Conservation (phyloP, 2,113 vertebrate genomes). For the Scophthalmus maximus region DNA sequence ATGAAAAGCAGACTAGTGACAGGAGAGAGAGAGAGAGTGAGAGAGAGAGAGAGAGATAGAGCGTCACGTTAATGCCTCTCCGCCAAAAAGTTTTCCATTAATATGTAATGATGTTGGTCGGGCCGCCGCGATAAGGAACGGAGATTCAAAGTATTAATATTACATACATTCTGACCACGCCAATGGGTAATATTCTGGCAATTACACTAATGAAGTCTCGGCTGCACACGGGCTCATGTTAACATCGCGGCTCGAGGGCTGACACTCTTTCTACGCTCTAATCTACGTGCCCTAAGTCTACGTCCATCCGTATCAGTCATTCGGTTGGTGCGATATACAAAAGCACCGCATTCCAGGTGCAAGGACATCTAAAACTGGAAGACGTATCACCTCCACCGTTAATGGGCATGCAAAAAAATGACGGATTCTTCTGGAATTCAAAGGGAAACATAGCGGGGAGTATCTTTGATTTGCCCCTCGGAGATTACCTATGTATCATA, state of each 20-base stretch:
- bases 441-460: constrained; percentile 68
- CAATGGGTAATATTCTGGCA: constrained; percentile 76
- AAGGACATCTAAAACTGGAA: constrained; percentile 77
- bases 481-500: constrained; percentile 78
- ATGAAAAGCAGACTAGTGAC: constrained; percentile 17
- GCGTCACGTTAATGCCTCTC: constrained; percentile 24
- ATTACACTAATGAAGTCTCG: constrained; percentile 79
- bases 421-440: constrained; percentile 71
- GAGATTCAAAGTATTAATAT: constrained; percentile 74
- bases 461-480: constrained; percentile 72
- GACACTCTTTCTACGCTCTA: constrained; percentile 72
- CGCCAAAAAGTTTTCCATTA: constrained; percentile 56
- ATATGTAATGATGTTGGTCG: constrained; percentile 55
- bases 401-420: constrained; percentile 73
- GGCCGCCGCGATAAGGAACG: constrained; percentile 38
- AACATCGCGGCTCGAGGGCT: constrained; percentile 73
- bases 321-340: constrained; percentile 40
- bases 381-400: constrained; percentile 70
- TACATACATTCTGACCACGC: constrained; percentile 74
- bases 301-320: constrained; percentile 67
- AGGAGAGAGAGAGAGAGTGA: no score
- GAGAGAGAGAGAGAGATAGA: no score
- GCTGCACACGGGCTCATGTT: constrained; percentile 67
- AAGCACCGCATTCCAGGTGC: constrained; percentile 56
- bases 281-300: constrained; percentile 54